Conservation (phyloP, 2,888 invertebrate species). For the Hermodice carunculata region DNA sequence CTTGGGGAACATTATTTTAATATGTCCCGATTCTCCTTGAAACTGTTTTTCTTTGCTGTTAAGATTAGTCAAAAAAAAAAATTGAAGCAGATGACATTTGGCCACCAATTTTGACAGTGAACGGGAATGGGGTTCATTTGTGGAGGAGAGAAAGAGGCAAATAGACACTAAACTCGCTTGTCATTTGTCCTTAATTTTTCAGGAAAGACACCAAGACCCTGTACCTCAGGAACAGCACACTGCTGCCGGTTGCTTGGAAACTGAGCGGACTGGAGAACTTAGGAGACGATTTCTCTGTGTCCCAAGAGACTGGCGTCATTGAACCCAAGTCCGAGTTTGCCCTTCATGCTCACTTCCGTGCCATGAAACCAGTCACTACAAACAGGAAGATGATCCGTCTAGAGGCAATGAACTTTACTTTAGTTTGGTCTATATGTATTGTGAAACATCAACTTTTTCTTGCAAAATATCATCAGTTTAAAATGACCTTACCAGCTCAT, state of each 20-base stretch:
- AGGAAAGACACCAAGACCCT: slow-evolving; percentile 70
- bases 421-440: too few species aligned
- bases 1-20: too few species aligned
- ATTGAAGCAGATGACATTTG: too few species aligned
- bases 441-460: background rate
- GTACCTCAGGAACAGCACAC: slow-evolving; percentile 67
- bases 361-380: slow-evolving; percentile 66
- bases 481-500: too few species aligned
- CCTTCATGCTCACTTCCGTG: slow-evolving; percentile 68
- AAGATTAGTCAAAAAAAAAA: too few species aligned
- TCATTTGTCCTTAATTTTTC: slow-evolving; percentile 20
- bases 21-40: too few species aligned
- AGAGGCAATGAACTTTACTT: slow-evolving; percentile 51
- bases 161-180: background rate
- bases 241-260: slow-evolving; percentile 69
- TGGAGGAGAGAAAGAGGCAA: too few species aligned
- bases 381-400: slow-evolving; percentile 66
- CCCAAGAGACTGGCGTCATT: slow-evolving; percentile 67
- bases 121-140: too few species aligned
- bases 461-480: too few species aligned
- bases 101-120: too few species aligned
- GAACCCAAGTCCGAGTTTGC: slow-evolving; percentile 67
- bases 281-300: slow-evolving; percentile 70
- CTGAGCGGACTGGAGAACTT: slow-evolving; percentile 68
- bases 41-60: too few species aligned